Conservation (phyloP, 2,797 vertebrate species). For the Rhyacichthys aspro region DNA sequence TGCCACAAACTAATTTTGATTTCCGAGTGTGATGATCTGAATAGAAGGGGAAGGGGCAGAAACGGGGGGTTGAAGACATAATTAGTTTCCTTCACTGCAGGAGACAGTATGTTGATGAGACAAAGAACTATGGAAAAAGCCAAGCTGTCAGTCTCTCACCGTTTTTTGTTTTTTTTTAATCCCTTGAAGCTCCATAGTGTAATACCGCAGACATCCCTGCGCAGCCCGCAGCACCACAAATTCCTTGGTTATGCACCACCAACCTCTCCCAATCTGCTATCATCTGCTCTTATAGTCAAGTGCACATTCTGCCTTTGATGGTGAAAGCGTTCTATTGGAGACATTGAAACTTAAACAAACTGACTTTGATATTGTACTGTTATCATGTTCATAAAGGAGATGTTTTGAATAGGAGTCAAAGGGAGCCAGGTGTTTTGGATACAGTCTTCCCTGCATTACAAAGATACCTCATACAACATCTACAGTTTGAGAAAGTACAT, state of each 20-base stretch:
- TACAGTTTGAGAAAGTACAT: constrained; percentile 7
- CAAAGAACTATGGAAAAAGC: constrained; percentile 70
- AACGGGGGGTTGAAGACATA: constrained; percentile 78
- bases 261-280: constrained; percentile 25
- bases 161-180: constrained; percentile 67
- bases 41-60: constrained; percentile 69
- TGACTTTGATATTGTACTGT: too few species aligned
- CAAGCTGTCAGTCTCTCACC: constrained; percentile 73
- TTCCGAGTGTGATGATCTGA: constrained; percentile 77
- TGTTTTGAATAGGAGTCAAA: too few species aligned
- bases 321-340: too few species aligned
- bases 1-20: constrained; percentile 79
- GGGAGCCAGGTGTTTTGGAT: too few species aligned
- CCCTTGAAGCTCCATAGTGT: constrained; percentile 61
- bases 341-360: too few species aligned
- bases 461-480: background rate
- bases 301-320: background rate
- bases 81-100: constrained; percentile 82
- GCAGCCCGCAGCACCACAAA: constrained; percentile 28
- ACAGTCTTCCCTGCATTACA: background rate
- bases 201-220: constrained; percentile 33
- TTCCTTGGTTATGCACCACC: constrained; percentile 26
- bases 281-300: background rate
- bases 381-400: too few species aligned
- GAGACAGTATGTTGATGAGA: constrained; percentile 81